Conservation (phyloP, 2,113 vertebrate species). For the Eulemur rufifrons region DNA sequence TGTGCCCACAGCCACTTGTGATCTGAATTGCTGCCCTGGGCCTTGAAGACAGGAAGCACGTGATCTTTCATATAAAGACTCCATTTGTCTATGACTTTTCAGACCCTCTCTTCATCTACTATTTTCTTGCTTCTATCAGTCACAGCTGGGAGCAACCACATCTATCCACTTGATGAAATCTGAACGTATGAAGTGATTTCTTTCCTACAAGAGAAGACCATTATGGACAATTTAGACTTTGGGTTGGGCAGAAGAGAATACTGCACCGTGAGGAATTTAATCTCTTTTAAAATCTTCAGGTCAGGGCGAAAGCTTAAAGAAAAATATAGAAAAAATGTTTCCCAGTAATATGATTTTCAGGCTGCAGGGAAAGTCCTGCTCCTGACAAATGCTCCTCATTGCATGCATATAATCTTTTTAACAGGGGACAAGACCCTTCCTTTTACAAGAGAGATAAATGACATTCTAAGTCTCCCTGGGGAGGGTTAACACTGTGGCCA, state of each 20-base stretch:
- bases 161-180: slow-evolving; percentile 67
- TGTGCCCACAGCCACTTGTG: background rate
- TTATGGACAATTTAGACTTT: slow-evolving; percentile 68
- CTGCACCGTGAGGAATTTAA: slow-evolving; percentile 59
- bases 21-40: slow-evolving; percentile 35
- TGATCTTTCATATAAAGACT: slow-evolving; percentile 27
- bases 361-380: slow-evolving; percentile 24
- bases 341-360: slow-evolving; percentile 46
- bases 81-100: slow-evolving; percentile 20
- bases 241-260: slow-evolving; percentile 49
- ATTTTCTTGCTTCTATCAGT: slow-evolving; percentile 65
- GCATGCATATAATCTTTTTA: slow-evolving; percentile 54
- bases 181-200: slow-evolving; percentile 64
- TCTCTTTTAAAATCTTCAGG: slow-evolving; percentile 62
- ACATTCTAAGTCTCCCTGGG: background rate
- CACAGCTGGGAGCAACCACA: slow-evolving; percentile 59
- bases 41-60: background rate
- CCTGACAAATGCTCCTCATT: slow-evolving; percentile 9
- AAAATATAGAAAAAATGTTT: slow-evolving; percentile 32
- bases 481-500: background rate
- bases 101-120: slow-evolving; percentile 17
- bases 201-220: slow-evolving; percentile 53
- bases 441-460: slow-evolving; percentile 43
- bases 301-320: slow-evolving; percentile 39
- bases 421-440: background rate